phyloP scores from a whole-genome alignment of 2,888 invertebrate species.

The Baronia brevicornis region DNA sequence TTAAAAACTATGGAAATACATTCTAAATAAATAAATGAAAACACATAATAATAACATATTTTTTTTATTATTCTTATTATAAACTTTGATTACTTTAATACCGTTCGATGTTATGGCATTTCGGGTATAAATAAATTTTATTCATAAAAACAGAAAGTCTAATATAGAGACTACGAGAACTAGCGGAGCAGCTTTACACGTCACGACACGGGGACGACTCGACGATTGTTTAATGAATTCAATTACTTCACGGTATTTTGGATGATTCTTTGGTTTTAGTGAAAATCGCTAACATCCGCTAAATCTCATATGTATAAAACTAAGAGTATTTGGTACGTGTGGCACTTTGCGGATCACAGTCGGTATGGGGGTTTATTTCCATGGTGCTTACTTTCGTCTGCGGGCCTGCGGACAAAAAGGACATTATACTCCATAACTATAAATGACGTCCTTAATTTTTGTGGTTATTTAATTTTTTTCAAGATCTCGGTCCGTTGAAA shows the following conservation, averaged over 20 bases:
- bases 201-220: constrained; percentile 1
- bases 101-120: constrained; percentile 10
- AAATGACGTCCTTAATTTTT: too few relatives aligned
- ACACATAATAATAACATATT: constrained; percentile 11
- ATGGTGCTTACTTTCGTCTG: constrained; percentile 47
- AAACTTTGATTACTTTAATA: constrained; percentile 11
- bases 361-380: constrained; percentile 8
- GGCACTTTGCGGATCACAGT: constrained; percentile 29
- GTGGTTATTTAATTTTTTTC: background rate
- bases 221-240: too few relatives aligned
- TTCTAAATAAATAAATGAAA: too few relatives aligned
- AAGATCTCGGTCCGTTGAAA: too few relatives aligned
- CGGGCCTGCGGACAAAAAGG: constrained; percentile 41
- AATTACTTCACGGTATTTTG: constrained; percentile 10
- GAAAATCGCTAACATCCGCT: constrained; percentile 3
- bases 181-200: too few relatives aligned
- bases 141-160: constrained; percentile 13
- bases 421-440: constrained; percentile 3
- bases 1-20: too few relatives aligned
- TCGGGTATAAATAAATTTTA: constrained; percentile 19
- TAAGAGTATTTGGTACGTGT: constrained; percentile 22
- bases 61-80: constrained; percentile 13
- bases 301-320: constrained; percentile 16
- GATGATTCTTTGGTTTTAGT: background rate
- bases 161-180: constrained; percentile 13